Evolutionary conservation across 2,797 vertebrate species (phyloP).

Genomic region (Takifugu ocellatus): DNA sequence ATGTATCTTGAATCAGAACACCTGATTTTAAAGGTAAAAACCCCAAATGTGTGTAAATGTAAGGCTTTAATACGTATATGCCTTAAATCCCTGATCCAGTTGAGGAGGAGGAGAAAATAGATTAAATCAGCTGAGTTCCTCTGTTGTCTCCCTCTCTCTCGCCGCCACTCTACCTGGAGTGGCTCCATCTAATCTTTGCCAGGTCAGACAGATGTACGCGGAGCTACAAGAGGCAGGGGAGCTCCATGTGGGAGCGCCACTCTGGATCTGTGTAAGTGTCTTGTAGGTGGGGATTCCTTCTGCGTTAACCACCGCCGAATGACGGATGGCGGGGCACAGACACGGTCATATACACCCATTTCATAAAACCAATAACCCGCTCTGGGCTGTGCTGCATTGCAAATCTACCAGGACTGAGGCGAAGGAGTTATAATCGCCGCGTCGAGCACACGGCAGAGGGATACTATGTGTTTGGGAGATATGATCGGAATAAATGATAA

Average conservation of each 20-base stretch:
- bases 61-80: no score
- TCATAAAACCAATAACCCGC: constrained; percentile 58
- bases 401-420: constrained; percentile 27
- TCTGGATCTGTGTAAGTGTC: constrained; percentile 20
- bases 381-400: constrained; percentile 17
- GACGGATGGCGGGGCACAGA: constrained; percentile 49
- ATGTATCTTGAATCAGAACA: constrained; percentile 35
- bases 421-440: constrained; percentile 9
- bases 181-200: constrained; percentile 55
- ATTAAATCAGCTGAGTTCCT: constrained; percentile 58
- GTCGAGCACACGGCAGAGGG: neutral
- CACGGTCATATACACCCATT: constrained; percentile 42
- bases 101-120: constrained; percentile 31
- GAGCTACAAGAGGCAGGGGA: constrained; percentile 38
- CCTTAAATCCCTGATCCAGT: no score
- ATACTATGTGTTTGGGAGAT: constrained; percentile 21
- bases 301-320: constrained; percentile 50
- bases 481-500: constrained; percentile 13
- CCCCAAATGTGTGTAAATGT: constrained; percentile 2
- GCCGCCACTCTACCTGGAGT: constrained; percentile 31
- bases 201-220: constrained; percentile 56
- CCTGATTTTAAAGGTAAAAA: constrained; percentile 27
- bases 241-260: constrained; percentile 13
- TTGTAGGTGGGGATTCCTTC: constrained; percentile 45
- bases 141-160: constrained; percentile 26